phyloP scores from a whole-genome alignment of 2,113 vertebrate species.

The Tragelaphus imberbis region DNA sequence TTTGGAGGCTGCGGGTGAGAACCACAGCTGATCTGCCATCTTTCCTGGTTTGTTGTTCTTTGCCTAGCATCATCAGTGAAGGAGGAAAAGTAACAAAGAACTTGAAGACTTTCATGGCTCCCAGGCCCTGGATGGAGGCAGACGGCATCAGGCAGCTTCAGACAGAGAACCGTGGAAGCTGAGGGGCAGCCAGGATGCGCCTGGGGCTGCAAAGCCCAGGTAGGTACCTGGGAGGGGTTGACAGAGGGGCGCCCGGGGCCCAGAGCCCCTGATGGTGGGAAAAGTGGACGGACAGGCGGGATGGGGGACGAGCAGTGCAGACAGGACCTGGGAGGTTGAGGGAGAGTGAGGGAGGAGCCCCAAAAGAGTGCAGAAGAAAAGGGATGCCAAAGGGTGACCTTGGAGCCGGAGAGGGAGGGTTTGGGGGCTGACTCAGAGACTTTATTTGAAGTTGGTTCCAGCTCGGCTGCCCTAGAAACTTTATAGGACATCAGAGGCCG shows the following conservation, averaged over 20 bases:
- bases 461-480: neutral
- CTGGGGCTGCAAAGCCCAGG: constrained; percentile 23
- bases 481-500: neutral
- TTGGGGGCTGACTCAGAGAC: constrained; percentile 5
- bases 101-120: neutral
- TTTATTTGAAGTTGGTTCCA: constrained; percentile 46
- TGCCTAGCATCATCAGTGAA: neutral
- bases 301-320: neutral
- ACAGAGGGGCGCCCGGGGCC: neutral
- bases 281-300: neutral
- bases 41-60: neutral
- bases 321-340: neutral
- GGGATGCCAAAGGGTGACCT: neutral
- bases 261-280: neutral
- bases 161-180: neutral
- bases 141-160: neutral
- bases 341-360: neutral
- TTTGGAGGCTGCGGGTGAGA: constrained; percentile 29
- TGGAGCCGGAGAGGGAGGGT: neutral
- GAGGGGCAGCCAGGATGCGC: neutral
- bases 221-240: neutral
- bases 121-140: constrained; percentile 40
- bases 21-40: neutral
- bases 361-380: neutral
- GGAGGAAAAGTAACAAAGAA: constrained; percentile 33